Base-by-base conservation (phyloP, 2,113 vertebrate species). In the Prietella phreatophila region DNA sequence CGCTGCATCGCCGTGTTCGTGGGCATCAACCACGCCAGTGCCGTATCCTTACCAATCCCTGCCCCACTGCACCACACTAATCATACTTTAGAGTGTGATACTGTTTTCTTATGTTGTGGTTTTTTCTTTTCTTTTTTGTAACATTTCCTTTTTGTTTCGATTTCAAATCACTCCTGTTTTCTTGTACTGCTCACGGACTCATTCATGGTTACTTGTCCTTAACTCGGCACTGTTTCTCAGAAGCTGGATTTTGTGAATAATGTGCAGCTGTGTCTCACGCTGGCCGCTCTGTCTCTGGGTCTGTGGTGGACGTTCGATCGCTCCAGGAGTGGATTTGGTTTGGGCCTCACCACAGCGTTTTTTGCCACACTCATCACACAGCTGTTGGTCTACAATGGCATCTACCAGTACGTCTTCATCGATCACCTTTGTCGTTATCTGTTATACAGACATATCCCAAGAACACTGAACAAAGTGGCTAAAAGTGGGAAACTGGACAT, bases 171-270 rank as follows among this genome's bases (percentile, higher is more conserved):
- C 15, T 17, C 5, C 6, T 61, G 7, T 61, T 27, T 61, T 61
- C 60, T 63, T 9, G 7, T 25, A 8, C 25, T 63, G 0, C 60
- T 27, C 19, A 60, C 22, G 7, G 55, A 5, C n/a, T 13, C 10
- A n/a, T 25, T 15, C 10, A 30, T 5, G 33, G 22, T 6, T 30
- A 6, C 27, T 81, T 91, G 83, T 87, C 61, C 96, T 99, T 99
- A 96, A 97, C 94, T 86, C 4, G 22, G 0, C n/a, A 85, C 30
- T 71, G 87, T 27, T 81, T 78, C 5, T 85, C 94, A 99, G 98
- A 99, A 99, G 93, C 97, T 99, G 92, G 97, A 99, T 93, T 99
- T 99, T 95, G 98, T 97, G 91, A 99, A 99, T 95, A 99, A 98
- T 80, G 95, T 97, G 71, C 98, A 99, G 94, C 92, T 99, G 85